Evolutionary conservation across 2,113 vertebrate genomes (phyloP).

Genomic region (Scomber scombrus): DNA sequence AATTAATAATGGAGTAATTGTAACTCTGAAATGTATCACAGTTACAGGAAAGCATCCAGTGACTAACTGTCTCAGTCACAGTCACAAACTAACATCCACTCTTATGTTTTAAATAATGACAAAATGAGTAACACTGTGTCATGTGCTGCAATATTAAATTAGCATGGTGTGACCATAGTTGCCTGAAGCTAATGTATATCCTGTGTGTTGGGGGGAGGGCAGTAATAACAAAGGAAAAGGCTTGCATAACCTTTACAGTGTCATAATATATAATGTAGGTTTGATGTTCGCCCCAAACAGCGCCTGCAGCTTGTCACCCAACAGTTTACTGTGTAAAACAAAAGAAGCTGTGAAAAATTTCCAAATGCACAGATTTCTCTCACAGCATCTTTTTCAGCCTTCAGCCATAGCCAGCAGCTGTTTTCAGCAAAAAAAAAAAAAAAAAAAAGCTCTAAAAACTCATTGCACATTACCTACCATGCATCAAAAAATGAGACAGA

Average conservation of each 20-base stretch:
- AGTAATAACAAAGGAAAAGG: neutral
- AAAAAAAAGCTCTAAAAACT: no score
- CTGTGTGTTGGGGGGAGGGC: neutral
- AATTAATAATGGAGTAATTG: slow-evolving; percentile 55
- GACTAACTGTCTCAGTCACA: slow-evolving; percentile 1
- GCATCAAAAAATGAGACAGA: no score
- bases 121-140: slow-evolving; percentile 17
- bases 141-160: slow-evolving; percentile 12
- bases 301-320: neutral
- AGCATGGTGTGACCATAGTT: neutral
- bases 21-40: slow-evolving; percentile 37
- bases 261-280: slow-evolving; percentile 11
- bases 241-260: neutral
- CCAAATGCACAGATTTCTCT: neutral
- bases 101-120: slow-evolving; percentile 16
- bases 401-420: no score
- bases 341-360: neutral
- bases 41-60: neutral
- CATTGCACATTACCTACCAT: no score
- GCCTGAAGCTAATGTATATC: neutral
- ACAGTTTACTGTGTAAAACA: neutral
- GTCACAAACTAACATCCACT: slow-evolving; percentile 4
- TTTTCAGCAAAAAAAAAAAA: no score
- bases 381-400: no score
- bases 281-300: neutral